phyloP scores from a whole-genome alignment of 2,113 vertebrate species.

The Heloderma charlesbogerti region DNA sequence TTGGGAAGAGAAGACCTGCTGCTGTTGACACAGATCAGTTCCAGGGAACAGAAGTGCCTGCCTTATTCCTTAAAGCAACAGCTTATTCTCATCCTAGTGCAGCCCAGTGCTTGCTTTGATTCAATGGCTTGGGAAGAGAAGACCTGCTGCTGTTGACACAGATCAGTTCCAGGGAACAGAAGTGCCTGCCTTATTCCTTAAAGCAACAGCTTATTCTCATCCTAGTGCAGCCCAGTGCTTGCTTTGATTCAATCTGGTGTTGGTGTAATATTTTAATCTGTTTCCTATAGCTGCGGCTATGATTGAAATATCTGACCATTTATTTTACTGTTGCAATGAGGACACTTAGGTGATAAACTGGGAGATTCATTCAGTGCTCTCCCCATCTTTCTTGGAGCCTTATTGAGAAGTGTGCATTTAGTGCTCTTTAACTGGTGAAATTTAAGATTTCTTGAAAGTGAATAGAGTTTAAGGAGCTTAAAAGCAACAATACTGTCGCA shows the following conservation, averaged over 20 bases:
- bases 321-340: background rate
- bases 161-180: background rate
- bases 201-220: background rate
- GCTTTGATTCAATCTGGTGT: background rate
- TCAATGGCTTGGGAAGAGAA: no score
- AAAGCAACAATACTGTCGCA: background rate
- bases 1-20: background rate
- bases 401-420: slow-evolving; percentile 28
- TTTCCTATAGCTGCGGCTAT: background rate
- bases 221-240: background rate
- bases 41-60: background rate
- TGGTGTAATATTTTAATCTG: background rate
- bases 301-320: background rate
- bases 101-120: background rate
- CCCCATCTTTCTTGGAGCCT: background rate
- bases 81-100: background rate
- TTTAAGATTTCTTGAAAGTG: background rate
- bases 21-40: background rate
- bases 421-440: background rate
- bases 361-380: background rate
- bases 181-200: background rate
- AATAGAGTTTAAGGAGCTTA: background rate
- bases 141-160: background rate
- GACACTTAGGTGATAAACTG: background rate
- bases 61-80: background rate